These are phyloP conservation scores for Lynx canadensis DNA, from an alignment of 2,113 vertebrate species.

Conservation along the genomic window DNA sequence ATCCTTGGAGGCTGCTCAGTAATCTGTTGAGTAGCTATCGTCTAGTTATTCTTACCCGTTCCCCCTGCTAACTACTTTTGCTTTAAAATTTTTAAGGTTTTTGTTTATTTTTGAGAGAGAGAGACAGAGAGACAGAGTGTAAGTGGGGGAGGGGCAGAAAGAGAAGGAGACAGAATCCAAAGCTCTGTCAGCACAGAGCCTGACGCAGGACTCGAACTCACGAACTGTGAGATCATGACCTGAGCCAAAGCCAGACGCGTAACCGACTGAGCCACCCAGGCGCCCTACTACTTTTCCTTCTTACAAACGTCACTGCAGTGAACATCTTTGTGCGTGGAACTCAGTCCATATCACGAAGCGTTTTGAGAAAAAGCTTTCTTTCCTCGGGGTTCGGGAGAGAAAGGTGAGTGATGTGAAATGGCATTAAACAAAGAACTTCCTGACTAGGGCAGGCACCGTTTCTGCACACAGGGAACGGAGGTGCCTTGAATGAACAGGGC, in stretches of 20 bases:
- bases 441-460: not conserved
- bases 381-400: not conserved
- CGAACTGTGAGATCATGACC: no score
- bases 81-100: no score
- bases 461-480: not conserved
- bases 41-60: not conserved
- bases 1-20: not conserved
- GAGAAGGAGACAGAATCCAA: no score
- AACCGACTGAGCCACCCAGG: no score
- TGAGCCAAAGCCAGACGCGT: no score
- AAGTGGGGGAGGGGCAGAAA: no score
- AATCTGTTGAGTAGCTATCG: not conserved
- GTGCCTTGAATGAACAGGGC: not conserved
- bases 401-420: not conserved
- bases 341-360: not conserved
- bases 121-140: no score
- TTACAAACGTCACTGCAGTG: not conserved
- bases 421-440: not conserved
- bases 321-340: not conserved
- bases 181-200: no score
- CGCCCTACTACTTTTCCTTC: not conserved
- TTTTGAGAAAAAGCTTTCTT: not conserved
- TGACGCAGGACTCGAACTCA: no score
- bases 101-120: no score
- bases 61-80: not conserved